Base-by-base conservation (phyloP, 2,797 vertebrate species). In the Paramormyrops hopkinsi region DNA sequence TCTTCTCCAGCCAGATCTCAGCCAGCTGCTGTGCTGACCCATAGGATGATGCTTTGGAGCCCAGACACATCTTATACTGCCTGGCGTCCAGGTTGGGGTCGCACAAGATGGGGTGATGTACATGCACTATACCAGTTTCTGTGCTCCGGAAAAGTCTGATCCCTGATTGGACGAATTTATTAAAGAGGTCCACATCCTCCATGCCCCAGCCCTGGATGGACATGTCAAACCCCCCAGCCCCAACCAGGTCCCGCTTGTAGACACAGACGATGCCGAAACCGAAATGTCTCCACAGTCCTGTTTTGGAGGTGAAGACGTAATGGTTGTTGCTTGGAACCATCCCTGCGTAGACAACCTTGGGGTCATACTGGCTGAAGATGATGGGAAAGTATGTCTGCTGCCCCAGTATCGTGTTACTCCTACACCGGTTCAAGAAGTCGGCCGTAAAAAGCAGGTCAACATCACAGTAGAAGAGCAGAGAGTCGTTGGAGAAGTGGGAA, bases 291-390 rank as follows among this genome's bases (percentile, higher is more conserved):
- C 99, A 99, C 93, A 99, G 96, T 92, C 99, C 99, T 0, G 98
- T 98, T 94, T 98, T 98, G 83, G 97, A 95, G 56, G 98, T 99
- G 94, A 99, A 98, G 93, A 97, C 97, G 88, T 98, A 99, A 94
- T 98, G 97, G 96, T 97, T 98, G 95, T 97, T 97, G 87, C 97
- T 97, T 44, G 97, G 97, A 51, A 97, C 96, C 91, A 97, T 97
- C 84, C 98, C 98, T 9, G 96, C 96, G 50, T 98, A 98, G 92
- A 99, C 98, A 93, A 99, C 97, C 95, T 97, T 98, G 89, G 99
- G 99, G 93, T 99, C 98, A 0, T 98, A 99, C 94, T 99, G 98
- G 95, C 98, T 99, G 93, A 99, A 99, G 94, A 99, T 99, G 93
- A 99, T 96, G 87, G 98, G 99, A 90, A 99, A 99, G 93, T 99